phyloP scores from a whole-genome alignment of 2,888 invertebrate genomes.

The Theodoxus fluviatilis region DNA sequence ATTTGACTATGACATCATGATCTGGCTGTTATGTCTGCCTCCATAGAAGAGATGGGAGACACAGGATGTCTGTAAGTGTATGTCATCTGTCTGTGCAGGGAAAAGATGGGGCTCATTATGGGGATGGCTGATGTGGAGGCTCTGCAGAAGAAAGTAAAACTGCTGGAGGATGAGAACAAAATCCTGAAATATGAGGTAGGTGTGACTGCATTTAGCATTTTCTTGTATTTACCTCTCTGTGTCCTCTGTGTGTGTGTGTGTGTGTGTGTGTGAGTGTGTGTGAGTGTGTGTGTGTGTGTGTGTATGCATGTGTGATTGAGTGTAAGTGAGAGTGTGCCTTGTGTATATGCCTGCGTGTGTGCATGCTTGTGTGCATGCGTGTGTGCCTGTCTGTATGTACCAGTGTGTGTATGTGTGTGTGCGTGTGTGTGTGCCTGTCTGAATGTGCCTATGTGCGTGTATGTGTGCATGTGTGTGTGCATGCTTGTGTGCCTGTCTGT shows the following conservation, averaged over 20 bases:
- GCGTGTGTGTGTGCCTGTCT: conserved; percentile 11
- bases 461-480: conserved; percentile 17
- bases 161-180: conserved; percentile 89
- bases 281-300: conserved; percentile 2
- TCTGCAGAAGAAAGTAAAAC: conserved; percentile 83
- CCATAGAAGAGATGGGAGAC: no score
- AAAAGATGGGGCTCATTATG: conserved; percentile 14
- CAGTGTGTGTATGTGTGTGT: conserved; percentile 11
- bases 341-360: not conserved
- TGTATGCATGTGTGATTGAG: not conserved
- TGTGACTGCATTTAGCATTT: not conserved
- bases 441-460: conserved; percentile 15
- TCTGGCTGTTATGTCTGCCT: no score
- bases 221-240: not conserved
- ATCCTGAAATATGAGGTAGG: conserved; percentile 80
- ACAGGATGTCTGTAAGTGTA: not conserved
- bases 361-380: conserved; percentile 8
- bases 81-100: conserved; percentile 11
- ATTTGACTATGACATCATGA: no score
- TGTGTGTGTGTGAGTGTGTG: conserved; percentile 6
- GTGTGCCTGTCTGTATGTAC: conserved; percentile 10
- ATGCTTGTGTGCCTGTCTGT: not conserved
- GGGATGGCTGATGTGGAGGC: conserved; percentile 72
- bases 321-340: not conserved
- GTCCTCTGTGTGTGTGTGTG: not conserved